Base-by-base conservation (phyloP, 2,113 vertebrate species). In the Heptranchias perlo region DNA sequence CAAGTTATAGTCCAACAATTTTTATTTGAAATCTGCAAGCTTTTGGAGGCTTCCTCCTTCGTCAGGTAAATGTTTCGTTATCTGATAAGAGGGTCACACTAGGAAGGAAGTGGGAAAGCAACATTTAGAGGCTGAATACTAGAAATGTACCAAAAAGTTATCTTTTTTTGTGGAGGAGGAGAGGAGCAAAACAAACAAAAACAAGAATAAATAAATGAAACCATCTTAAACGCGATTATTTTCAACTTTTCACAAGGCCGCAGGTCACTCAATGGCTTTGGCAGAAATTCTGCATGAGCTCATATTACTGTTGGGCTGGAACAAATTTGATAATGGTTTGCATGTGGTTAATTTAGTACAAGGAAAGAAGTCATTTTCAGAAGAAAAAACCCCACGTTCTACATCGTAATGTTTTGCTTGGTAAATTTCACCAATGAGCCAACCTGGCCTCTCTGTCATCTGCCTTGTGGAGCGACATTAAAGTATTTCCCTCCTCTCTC, bases 251-350 rank as follows among this genome's bases (percentile, higher is more conserved):
- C 62, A 28, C 44, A 49, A 69, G 65, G 65, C 94, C 94, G 35
- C 23, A 95, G 94, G 94, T 31, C 23, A 69, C 47, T 69, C 65
- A 95, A 73, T 73, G 94, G 73, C 62, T 49, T 69, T 69, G 94
- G 94, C 65, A 95, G 94, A 52, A 95, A 95, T 69, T 95, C 94
- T 95, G 94, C 73, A 64, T 95, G 94, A 31, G 64, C 64, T 95
- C 94, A 95, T 73, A 73, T 69, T 95, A 69, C 94, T 73, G 94
- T 73, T 95, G 94, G 94, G 44, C 94, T 95, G 94, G 94, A 69
- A 73, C 65, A 95, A 95, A 95, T 95, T 69, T 95, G 94, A 69
- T 95, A 95, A 95, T 95, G 65, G 94, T 73, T 95, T 95, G 94
- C 94, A 95, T 95, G 44, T 95, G 94, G 64, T 73, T 95, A 69